Percentiles rank a stretch among this genome's conserved stretches.
phyloP scores from a whole-genome alignment of 2,113 vertebrate species.

The Platysternon megacephalum region DNA sequence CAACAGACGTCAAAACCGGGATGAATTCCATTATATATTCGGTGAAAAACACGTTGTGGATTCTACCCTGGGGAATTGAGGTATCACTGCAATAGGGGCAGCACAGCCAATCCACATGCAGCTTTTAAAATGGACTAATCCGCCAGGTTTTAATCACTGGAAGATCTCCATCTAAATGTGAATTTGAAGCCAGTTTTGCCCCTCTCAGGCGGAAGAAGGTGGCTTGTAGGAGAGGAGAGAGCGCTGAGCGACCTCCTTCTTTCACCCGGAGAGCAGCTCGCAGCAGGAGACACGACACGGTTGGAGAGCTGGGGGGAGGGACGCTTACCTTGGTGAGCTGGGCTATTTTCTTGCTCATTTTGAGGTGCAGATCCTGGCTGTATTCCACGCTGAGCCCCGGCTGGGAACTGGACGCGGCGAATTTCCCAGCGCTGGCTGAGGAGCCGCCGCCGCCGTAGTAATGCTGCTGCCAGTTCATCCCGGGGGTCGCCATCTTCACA shows the following conservation, averaged over 20 bases:
- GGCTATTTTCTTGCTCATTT: slow-evolving; percentile 99
- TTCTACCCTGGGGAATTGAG: accelerated
- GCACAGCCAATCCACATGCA: not conserved
- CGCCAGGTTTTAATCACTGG: not conserved
- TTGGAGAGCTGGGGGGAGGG: not conserved
- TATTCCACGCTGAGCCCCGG: slow-evolving; percentile 86
- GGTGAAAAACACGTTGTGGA: not conserved
- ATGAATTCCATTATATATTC: not conserved
- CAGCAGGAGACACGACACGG: not conserved
- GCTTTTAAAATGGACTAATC: accelerated
- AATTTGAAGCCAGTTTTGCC: not conserved
- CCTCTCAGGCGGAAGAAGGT: not conserved
- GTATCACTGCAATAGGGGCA: not conserved
- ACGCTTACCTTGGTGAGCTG: slow-evolving; percentile 96
- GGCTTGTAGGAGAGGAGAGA: not conserved
- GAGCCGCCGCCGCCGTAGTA: slow-evolving; percentile 81
- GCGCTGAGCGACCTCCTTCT: not conserved
- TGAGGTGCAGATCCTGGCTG: slow-evolving; percentile 95
- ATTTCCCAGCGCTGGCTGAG: slow-evolving; percentile 75
- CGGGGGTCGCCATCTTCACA: slow-evolving; percentile 97
- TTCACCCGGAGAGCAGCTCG: no score
- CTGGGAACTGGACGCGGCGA: slow-evolving; percentile 66
- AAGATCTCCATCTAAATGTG: not conserved
- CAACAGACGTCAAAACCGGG: not conserved
- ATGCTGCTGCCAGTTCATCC: slow-evolving; percentile 93